Percentiles rank a stretch among this genome's conserved stretches.
Evolutionary conservation across 2,113 vertebrate species (phyloP).

Genomic region (Ammodytes dubius): DNA sequence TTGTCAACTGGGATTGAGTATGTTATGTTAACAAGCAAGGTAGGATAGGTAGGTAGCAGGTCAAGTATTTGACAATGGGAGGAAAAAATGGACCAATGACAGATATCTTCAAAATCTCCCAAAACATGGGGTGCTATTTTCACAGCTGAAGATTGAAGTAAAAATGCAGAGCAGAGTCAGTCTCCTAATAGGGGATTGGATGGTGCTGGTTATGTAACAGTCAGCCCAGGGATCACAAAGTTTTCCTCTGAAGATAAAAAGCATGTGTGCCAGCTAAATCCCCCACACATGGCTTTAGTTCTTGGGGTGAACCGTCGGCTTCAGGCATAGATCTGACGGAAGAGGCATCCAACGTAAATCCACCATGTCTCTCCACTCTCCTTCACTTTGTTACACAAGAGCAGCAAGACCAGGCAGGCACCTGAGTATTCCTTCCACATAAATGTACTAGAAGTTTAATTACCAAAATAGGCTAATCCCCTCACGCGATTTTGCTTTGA

Average conservation of each 20-base stretch:
- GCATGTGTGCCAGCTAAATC: slow-evolving; percentile 72
- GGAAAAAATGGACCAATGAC: slow-evolving; percentile 36
- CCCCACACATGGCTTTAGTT: slow-evolving; percentile 77
- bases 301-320: slow-evolving; percentile 62
- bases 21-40: slow-evolving; percentile 1
- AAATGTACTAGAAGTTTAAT: slow-evolving; percentile 32
- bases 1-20: neutral
- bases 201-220: slow-evolving; percentile 73
- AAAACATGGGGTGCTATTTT: slow-evolving; percentile 71
- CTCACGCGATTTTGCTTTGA: neutral
- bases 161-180: slow-evolving; percentile 5
- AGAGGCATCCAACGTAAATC: slow-evolving; percentile 59
- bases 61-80: slow-evolving; percentile 34
- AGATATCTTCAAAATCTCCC: slow-evolving; percentile 52
- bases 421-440: neutral
- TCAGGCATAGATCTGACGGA: slow-evolving; percentile 62
- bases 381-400: slow-evolving; percentile 64
- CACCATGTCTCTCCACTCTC: slow-evolving; percentile 57
- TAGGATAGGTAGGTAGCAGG: slow-evolving; percentile 10
- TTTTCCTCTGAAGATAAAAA: slow-evolving; percentile 65
- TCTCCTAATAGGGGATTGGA: slow-evolving; percentile 22
- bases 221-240: slow-evolving; percentile 49
- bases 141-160: slow-evolving; percentile 74
- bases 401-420: slow-evolving; percentile 43
- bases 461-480: slow-evolving; percentile 25